phyloP scores from a whole-genome alignment of 2,113 vertebrate genomes.

The Clarias batrachus region DNA sequence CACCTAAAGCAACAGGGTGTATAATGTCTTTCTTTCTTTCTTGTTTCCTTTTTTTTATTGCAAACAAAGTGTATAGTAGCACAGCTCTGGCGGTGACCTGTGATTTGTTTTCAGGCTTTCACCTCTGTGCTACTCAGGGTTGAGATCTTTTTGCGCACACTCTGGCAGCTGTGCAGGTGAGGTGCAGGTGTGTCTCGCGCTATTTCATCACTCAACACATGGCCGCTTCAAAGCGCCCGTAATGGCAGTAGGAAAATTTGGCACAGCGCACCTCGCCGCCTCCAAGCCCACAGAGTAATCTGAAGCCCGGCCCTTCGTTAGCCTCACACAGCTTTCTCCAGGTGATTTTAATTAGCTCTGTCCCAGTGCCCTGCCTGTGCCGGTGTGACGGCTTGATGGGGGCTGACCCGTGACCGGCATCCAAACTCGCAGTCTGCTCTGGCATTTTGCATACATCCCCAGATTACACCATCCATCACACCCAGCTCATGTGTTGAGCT shows the following conservation, averaged over 20 bases:
- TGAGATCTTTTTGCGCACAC: slow-evolving; percentile 57
- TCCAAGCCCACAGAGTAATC: slow-evolving; percentile 33
- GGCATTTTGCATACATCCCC: slow-evolving; percentile 67
- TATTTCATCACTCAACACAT: slow-evolving; percentile 49
- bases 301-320: slow-evolving; percentile 48
- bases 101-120: slow-evolving; percentile 64
- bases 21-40: background rate
- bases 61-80: slow-evolving; percentile 57
- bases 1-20: slow-evolving; percentile 60
- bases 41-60: slow-evolving; percentile 45
- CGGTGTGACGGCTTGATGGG: slow-evolving; percentile 44
- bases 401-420: slow-evolving; percentile 55
- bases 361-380: slow-evolving; percentile 32
- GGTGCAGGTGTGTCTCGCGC: slow-evolving; percentile 72
- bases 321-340: slow-evolving; percentile 45
- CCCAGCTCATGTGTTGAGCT: slow-evolving; percentile 61
- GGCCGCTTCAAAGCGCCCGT: slow-evolving; percentile 46
- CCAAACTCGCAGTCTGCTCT: slow-evolving; percentile 63
- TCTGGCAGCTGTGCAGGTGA: slow-evolving; percentile 76
- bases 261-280: slow-evolving; percentile 28
- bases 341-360: slow-evolving; percentile 59
- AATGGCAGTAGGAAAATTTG: slow-evolving; percentile 49
- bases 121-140: slow-evolving; percentile 60
- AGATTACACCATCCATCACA: slow-evolving; percentile 77
- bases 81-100: slow-evolving; percentile 58